Evolutionary conservation across 2,113 vertebrate genomes (phyloP).

Genomic region (Equus przewalskii): DNA sequence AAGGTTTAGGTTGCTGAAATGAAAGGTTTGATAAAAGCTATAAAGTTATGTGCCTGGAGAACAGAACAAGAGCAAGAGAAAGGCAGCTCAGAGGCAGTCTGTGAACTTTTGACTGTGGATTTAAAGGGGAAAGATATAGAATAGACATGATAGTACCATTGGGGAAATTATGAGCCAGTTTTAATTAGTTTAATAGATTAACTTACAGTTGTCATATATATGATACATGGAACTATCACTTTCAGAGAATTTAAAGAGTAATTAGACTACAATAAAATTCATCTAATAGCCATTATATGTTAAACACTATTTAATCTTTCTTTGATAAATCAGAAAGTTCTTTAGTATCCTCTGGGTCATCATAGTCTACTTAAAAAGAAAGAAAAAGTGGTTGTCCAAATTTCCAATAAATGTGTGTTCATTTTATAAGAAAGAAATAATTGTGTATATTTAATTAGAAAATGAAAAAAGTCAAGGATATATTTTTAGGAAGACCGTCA

Average conservation of each 20-base stretch:
- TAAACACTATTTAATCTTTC: conserved; percentile 7
- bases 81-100: background rate
- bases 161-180: background rate
- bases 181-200: conserved; percentile 2
- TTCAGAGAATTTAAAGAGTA: conserved; percentile 35
- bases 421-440: conserved; percentile 47
- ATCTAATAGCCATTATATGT: background rate
- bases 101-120: background rate
- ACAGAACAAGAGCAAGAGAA: background rate
- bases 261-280: background rate
- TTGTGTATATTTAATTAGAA: conserved; percentile 31
- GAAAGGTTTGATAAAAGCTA: background rate
- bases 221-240: background rate
- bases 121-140: background rate
- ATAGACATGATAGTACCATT: background rate
- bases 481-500: conserved; percentile 44
- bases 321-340: conserved; percentile 10
- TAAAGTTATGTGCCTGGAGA: background rate
- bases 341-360: background rate
- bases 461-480: conserved; percentile 5
- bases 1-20: background rate
- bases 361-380: background rate
- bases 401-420: conserved; percentile 3
- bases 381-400: background rate
- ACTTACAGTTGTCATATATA: background rate